phyloP scores from a whole-genome alignment of 2,797 vertebrate genomes.

The Pyrocephalus nanus region DNA sequence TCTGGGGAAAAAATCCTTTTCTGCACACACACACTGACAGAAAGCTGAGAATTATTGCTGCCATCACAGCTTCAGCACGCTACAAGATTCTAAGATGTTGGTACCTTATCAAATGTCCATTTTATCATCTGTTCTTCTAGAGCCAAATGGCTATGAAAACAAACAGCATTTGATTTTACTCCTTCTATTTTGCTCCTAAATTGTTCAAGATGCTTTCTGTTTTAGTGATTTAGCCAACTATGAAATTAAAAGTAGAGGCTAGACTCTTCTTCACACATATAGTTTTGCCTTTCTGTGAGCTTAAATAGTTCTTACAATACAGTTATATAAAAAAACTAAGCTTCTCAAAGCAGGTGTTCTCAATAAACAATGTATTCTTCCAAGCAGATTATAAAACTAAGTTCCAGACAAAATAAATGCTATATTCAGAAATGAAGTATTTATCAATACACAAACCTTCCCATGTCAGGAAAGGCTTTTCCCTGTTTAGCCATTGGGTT shows the following conservation, averaged over 20 bases:
- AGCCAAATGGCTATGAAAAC: neutral
- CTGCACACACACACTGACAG: neutral
- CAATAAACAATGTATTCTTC: neutral
- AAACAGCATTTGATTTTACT: neutral
- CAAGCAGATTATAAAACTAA: neutral
- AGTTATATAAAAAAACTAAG: neutral
- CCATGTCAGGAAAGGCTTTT: neutral
- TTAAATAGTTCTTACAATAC: neutral
- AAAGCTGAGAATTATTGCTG: neutral
- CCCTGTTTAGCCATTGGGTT: neutral
- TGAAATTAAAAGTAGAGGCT: neutral
- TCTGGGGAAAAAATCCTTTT: neutral
- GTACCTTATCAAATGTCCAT: neutral
- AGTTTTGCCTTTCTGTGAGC: neutral
- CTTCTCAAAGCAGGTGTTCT: constrained; percentile 10
- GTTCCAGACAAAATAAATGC: neutral
- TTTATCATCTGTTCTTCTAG: neutral
- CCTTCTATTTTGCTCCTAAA: neutral
- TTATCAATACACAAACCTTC: neutral
- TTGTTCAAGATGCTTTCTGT: neutral
- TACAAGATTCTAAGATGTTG: neutral
- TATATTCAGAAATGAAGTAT: neutral
- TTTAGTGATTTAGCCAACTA: neutral
- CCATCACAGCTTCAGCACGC: neutral
- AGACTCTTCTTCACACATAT: neutral